These are phyloP conservation scores for Lasioglossum pauxillum DNA, from an alignment of 2,888 invertebrate genomes.

Conservation along the genomic window DNA sequence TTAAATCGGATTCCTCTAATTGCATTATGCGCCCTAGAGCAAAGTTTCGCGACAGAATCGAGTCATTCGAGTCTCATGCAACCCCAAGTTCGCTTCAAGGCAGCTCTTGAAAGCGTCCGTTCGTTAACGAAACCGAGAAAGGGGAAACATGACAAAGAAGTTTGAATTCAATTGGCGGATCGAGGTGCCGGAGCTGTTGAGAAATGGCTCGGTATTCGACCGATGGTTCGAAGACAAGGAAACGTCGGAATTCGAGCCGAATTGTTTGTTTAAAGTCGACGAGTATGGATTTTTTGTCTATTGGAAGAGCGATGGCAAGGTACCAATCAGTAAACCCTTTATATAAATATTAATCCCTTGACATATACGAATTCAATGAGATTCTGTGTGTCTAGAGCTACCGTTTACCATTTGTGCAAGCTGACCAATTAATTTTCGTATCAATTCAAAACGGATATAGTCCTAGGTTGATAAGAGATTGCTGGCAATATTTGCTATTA, in stretches of 20 bases:
- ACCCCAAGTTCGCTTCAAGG: conserved; percentile 52
- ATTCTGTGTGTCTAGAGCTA: not conserved
- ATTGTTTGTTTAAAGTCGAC: conserved; percentile 87
- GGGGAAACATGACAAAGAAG: conserved; percentile 87
- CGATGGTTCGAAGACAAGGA: conserved; percentile 89
- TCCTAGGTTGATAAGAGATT: not conserved
- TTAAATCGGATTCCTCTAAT: conserved; percentile 79
- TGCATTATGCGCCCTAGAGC: conserved; percentile 69
- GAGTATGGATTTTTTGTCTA: conserved; percentile 88
- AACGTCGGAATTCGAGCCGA: conserved; percentile 85
- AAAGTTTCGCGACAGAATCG: conserved; percentile 26
- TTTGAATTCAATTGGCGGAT: conserved; percentile 89
- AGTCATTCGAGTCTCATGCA: conserved; percentile 53
- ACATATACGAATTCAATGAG: not conserved
- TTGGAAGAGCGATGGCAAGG: conserved; percentile 88
- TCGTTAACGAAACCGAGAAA: not conserved
- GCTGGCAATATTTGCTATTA: not conserved
- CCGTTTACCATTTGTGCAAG: not conserved
- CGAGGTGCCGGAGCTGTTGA: conserved; percentile 86
- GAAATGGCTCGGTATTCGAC: conserved; percentile 87
- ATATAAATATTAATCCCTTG: not conserved
- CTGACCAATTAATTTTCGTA: not conserved
- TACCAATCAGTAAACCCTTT: conserved; percentile 45
- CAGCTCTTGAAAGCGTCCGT: conserved; percentile 4
- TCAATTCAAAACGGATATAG: not conserved